These are phyloP conservation scores for Pollenia griseotomentosa DNA, from an alignment of 2,888 invertebrate genomes.

Conservation along the genomic window DNA sequence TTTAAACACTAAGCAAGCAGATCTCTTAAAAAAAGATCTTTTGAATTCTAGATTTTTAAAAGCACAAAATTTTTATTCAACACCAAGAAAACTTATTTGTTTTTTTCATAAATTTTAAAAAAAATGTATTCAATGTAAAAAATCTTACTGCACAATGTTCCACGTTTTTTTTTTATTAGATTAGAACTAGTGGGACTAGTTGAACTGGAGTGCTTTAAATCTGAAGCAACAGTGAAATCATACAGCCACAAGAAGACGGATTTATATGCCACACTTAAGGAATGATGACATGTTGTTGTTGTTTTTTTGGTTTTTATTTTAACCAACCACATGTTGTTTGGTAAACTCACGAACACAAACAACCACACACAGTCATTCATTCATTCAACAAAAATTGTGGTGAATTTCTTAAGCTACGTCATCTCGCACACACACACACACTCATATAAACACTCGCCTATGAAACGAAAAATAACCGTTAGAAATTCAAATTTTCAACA, in stretches of 20 bases:
- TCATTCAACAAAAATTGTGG: slow-evolving; percentile 23
- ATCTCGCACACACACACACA: slow-evolving; percentile 16
- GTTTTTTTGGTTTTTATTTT: slow-evolving; percentile 19
- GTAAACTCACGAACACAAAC: slow-evolving; percentile 32
- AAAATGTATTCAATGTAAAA: background rate
- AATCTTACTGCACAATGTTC: slow-evolving; percentile 44
- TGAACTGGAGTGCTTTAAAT: slow-evolving; percentile 80
- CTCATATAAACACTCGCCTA: background rate
- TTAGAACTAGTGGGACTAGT: slow-evolving; percentile 42
- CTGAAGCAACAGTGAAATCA: slow-evolving; percentile 81
- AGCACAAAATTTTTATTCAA: background rate
- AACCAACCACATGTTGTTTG: slow-evolving; percentile 72
- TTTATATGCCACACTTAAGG: slow-evolving; percentile 78
- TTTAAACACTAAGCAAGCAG: background rate
- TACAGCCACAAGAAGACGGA: slow-evolving; percentile 78
- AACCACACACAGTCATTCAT: background rate
- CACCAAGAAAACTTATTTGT: background rate
- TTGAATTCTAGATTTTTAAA: no score
- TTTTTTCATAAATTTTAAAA: slow-evolving; percentile 23
- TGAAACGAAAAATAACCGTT: slow-evolving; percentile 70
- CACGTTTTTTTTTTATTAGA: slow-evolving; percentile 9
- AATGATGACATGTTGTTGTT: slow-evolving; percentile 31
- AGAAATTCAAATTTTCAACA: slow-evolving; percentile 70
- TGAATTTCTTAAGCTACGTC: slow-evolving; percentile 53
- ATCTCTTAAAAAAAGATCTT: no score